Evolutionary conservation across 2,113 vertebrate species (phyloP).

Genomic region (Noctilio leporinus): DNA sequence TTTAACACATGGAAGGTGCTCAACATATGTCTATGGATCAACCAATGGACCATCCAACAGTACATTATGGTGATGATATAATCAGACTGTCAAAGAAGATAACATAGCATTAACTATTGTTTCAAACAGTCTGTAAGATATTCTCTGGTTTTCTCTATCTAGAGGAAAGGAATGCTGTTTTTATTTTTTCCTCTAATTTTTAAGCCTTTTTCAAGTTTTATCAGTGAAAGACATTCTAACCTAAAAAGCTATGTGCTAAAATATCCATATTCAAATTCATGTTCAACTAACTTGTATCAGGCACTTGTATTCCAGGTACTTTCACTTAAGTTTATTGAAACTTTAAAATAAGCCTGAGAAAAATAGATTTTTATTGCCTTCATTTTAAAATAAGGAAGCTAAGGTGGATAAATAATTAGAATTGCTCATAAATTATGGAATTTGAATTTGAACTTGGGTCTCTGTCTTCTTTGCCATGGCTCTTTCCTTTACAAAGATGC

Average conservation of each 20-base stretch:
- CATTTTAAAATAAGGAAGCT: not conserved
- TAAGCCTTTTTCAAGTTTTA: not conserved
- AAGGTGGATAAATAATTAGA: not conserved
- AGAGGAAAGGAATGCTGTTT: not conserved
- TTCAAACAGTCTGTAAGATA: not conserved
- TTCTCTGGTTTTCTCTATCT: not conserved
- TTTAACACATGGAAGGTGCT: not conserved
- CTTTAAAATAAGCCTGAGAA: not conserved
- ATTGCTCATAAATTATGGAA: not conserved
- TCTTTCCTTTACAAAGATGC: not conserved
- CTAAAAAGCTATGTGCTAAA: not conserved
- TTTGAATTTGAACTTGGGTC: not conserved
- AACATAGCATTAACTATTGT: not conserved
- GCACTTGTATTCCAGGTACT: not conserved
- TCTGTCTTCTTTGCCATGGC: not conserved
- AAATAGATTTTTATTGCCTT: not conserved
- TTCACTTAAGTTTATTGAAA: not conserved
- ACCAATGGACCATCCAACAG: not conserved
- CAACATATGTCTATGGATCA: not conserved
- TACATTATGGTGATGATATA: fast-evolving
- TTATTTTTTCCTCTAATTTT: not conserved
- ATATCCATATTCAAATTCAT: not conserved
- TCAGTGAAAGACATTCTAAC: not conserved
- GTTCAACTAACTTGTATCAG: not conserved
- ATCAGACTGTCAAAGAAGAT: not conserved